Evolutionary conservation across 1,140 invertebrate genomes (phyloP).

Genomic region (Drosophila lacteicornis): DNA sequence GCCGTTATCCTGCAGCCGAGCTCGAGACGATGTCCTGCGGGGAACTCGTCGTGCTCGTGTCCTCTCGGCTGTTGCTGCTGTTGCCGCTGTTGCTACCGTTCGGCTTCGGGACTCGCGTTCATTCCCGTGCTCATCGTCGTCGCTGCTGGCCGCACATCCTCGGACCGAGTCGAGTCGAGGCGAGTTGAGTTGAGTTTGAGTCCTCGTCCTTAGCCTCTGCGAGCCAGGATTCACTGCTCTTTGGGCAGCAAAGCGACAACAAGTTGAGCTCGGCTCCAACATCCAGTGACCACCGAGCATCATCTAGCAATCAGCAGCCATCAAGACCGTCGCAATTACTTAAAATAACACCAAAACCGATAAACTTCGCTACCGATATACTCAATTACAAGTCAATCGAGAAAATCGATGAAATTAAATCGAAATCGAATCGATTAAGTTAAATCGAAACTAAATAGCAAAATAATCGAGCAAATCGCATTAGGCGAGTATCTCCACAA

Average conservation of each 20-base stretch:
- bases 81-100: constrained; percentile 11
- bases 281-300: constrained; percentile 16
- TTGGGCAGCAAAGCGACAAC: constrained; percentile 71
- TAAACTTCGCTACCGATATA: constrained; percentile 1
- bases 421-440: constrained; percentile 5
- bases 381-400: constrained; percentile 9
- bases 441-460: neutral
- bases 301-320: neutral
- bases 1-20: constrained; percentile 14
- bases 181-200: neutral
- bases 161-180: constrained; percentile 34
- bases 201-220: constrained; percentile 26
- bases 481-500: neutral
- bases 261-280: constrained; percentile 63
- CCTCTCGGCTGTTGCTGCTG: neutral
- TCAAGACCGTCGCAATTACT: constrained; percentile 2
- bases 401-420: neutral
- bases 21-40: constrained; percentile 18
- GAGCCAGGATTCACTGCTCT: constrained; percentile 54
- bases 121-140: constrained; percentile 77
- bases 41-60: constrained; percentile 10
- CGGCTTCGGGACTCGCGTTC: constrained; percentile 35
- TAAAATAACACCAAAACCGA: constrained; percentile 6
- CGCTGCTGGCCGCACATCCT: constrained; percentile 68
- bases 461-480: neutral